phyloP scores from a whole-genome alignment of 64 coral and sea anemone species.

The Porites lutea region DNA sequence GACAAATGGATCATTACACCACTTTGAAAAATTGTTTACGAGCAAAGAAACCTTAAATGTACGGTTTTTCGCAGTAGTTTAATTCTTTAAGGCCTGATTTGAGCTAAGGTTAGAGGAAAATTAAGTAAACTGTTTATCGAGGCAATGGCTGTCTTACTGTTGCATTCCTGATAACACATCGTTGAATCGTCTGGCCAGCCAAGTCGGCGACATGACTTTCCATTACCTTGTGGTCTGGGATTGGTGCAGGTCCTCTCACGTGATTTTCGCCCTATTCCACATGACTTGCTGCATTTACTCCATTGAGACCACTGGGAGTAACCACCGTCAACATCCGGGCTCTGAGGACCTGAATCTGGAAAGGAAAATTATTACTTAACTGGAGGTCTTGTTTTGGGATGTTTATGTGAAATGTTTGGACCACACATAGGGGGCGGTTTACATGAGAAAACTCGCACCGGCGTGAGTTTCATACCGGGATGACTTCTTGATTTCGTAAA shows the following conservation, averaged over 20 bases:
- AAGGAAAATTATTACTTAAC: not conserved
- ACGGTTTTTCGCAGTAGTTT: too few relatives aligned
- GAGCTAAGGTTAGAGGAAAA: too few relatives aligned
- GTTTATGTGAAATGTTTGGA: too few relatives aligned
- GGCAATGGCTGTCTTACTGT: not conserved
- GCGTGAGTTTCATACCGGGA: too few relatives aligned
- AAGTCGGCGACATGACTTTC: not conserved
- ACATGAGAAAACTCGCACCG: too few relatives aligned
- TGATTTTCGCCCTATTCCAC: slow-evolving; percentile 23
- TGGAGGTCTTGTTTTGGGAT: too few relatives aligned
- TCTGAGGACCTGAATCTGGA: slow-evolving; percentile 61
- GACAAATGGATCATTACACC: too few relatives aligned
- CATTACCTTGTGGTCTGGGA: slow-evolving; percentile 50
- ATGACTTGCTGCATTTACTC: slow-evolving; percentile 57
- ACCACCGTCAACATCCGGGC: slow-evolving; percentile 58
- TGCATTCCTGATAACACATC: not conserved
- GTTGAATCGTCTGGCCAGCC: not conserved
- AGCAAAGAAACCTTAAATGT: too few relatives aligned
- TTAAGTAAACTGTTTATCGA: not conserved
- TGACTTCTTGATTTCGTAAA: too few relatives aligned
- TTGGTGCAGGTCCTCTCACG: slow-evolving; percentile 61
- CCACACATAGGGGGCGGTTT: too few relatives aligned
- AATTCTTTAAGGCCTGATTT: too few relatives aligned
- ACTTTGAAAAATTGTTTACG: too few relatives aligned
- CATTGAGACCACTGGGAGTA: slow-evolving; percentile 57